Conservation (phyloP, 1,140 invertebrate species). For the Lethrus apterus region DNA sequence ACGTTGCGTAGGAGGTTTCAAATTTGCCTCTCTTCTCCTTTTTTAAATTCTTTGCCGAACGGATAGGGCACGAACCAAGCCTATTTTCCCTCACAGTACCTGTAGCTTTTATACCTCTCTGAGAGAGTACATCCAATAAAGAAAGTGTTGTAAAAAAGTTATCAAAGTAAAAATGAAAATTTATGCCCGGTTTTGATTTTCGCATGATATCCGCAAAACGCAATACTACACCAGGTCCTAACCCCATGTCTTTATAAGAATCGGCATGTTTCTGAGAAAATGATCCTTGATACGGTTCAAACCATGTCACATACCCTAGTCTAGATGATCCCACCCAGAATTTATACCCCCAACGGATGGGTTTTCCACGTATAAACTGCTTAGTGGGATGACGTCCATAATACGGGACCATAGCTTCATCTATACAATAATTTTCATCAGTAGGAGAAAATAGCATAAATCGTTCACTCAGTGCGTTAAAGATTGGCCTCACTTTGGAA, state of each 20-base stretch:
- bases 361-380: slow-evolving; percentile 31
- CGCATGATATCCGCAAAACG: background rate
- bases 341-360: slow-evolving; percentile 32
- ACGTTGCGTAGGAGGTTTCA: too few relatives aligned
- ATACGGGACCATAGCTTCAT: slow-evolving; percentile 32
- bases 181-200: slow-evolving; percentile 4
- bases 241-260: slow-evolving; percentile 5
- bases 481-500: slow-evolving; percentile 15
- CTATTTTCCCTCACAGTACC: slow-evolving; percentile 22
- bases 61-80: slow-evolving; percentile 15
- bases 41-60: slow-evolving; percentile 12
- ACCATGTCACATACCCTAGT: slow-evolving; percentile 24
- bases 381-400: slow-evolving; percentile 31
- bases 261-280: background rate
- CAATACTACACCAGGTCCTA: slow-evolving; percentile 2
- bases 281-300: slow-evolving; percentile 27
- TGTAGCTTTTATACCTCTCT: slow-evolving; percentile 18
- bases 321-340: slow-evolving; percentile 25
- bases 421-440: slow-evolving; percentile 25
- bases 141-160: slow-evolving; percentile 25
- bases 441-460: slow-evolving; percentile 21
- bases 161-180: slow-evolving; percentile 28
- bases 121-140: slow-evolving; percentile 18
- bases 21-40: slow-evolving; percentile 14
- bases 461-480: slow-evolving; percentile 19